A percentile compares a stretch with the other conserved stretches of the same genome.
These are phyloP conservation scores for Mizuhopecten yessoensis DNA, from an alignment of 1,140 invertebrate species.

Conservation along the genomic window DNA sequence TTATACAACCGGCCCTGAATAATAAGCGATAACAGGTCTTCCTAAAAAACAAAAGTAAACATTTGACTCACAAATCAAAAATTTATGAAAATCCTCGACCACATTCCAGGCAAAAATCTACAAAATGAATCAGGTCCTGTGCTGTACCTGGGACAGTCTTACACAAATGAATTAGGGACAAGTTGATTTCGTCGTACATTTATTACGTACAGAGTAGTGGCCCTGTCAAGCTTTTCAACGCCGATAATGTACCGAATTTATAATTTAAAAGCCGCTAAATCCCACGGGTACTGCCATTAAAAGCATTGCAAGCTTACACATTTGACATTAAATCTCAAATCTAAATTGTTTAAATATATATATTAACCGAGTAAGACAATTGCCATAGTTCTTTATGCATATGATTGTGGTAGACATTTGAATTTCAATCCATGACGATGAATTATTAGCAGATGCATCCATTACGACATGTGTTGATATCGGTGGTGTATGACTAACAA, in stretches of 20 bases:
- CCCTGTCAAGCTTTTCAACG: background rate
- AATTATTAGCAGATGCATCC: too few species aligned
- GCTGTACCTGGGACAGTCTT: background rate
- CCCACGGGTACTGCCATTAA: background rate
- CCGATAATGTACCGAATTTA: too few species aligned
- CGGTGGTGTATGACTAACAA: background rate
- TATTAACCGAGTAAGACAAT: too few species aligned
- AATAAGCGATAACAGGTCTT: background rate
- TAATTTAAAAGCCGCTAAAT: slow-evolving; percentile 39
- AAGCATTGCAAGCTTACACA: background rate
- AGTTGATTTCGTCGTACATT: background rate
- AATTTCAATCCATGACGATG: too few species aligned
- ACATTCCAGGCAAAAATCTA: background rate
- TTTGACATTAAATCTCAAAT: background rate
- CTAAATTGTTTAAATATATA: too few species aligned
- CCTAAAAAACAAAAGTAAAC: background rate
- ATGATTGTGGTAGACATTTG: too few species aligned
- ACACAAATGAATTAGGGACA: background rate
- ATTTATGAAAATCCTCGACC: background rate
- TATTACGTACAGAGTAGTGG: background rate
- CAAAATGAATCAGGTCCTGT: background rate
- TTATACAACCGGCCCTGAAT: background rate
- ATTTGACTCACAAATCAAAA: too few species aligned
- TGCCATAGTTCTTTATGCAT: too few species aligned
- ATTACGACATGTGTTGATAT: too few species aligned